Percentiles rank a stretch among this genome's conserved stretches.
These are phyloP conservation scores for Enteromius mattozi DNA, from an alignment of 2,797 vertebrate genomes.

Conservation along the genomic window DNA sequence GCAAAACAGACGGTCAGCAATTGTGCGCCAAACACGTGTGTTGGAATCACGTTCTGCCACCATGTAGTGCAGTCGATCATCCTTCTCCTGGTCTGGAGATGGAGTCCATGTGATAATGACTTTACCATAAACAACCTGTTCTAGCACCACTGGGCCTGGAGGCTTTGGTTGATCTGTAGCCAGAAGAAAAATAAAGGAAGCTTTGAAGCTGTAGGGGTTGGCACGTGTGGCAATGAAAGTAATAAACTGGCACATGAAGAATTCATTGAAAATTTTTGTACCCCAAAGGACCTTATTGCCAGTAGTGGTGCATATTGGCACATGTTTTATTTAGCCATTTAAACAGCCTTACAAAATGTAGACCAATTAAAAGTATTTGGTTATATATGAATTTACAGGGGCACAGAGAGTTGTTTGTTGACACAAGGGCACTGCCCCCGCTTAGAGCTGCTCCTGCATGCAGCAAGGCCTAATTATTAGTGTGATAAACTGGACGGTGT, in stretches of 20 bases:
- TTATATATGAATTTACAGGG: not conserved
- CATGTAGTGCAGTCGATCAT: constrained; percentile 77
- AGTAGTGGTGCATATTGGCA: not conserved
- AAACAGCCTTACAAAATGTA: not conserved
- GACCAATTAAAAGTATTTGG: not conserved
- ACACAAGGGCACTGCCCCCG: not conserved
- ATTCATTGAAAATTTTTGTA: not conserved
- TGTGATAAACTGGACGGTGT: constrained; percentile 10
- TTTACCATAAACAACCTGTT: constrained; percentile 82
- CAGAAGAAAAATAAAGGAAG: constrained; percentile 17
- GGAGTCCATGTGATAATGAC: constrained; percentile 84
- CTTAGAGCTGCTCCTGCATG: constrained; percentile 3
- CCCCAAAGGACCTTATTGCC: not conserved
- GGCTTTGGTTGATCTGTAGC: constrained; percentile 80
- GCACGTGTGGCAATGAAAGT: not conserved
- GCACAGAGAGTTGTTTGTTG: not conserved
- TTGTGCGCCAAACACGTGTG: constrained; percentile 76
- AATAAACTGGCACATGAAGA: not conserved
- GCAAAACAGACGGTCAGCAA: constrained; percentile 79
- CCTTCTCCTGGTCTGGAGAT: constrained; percentile 82
- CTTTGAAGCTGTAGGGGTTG: not conserved
- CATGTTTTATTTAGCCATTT: constrained; percentile 18
- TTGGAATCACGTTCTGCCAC: constrained; percentile 79
- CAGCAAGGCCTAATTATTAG: constrained; percentile 16
- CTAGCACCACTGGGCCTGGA: constrained; percentile 81